These are phyloP conservation scores for Galeruca laticollis DNA, from an alignment of 2,888 invertebrate genomes.

Conservation along the genomic window DNA sequence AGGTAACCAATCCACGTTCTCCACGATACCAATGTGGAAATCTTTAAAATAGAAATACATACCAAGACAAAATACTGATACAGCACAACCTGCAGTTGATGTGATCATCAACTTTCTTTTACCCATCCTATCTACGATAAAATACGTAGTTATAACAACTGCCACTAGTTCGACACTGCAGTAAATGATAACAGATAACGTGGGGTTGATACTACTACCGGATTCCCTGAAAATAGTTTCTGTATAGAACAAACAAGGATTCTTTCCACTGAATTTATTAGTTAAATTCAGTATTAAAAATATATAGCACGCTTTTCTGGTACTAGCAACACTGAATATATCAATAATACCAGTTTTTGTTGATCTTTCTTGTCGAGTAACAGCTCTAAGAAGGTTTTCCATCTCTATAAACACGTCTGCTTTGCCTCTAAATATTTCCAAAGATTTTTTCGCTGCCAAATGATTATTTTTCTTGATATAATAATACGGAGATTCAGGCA, in stretches of 20 bases:
- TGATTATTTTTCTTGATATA: slow-evolving; percentile 65
- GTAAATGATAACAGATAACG: slow-evolving; percentile 71
- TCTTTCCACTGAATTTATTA: slow-evolving; percentile 76
- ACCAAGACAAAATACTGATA: slow-evolving; percentile 64
- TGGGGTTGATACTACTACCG: slow-evolving; percentile 67
- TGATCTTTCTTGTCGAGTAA: slow-evolving; percentile 64
- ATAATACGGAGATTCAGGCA: slow-evolving; percentile 77
- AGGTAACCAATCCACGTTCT: slow-evolving; percentile 67
- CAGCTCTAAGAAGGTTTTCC: slow-evolving; percentile 58
- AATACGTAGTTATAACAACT: slow-evolving; percentile 65
- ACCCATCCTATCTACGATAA: slow-evolving; percentile 75
- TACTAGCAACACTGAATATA: slow-evolving; percentile 70
- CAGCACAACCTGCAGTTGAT: slow-evolving; percentile 67
- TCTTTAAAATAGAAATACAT: slow-evolving; percentile 68
- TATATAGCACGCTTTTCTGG: slow-evolving; percentile 74
- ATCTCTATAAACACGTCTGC: slow-evolving; percentile 68
- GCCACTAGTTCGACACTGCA: slow-evolving; percentile 72
- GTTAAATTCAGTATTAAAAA: slow-evolving; percentile 71
- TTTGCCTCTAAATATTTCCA: slow-evolving; percentile 72
- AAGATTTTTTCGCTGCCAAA: slow-evolving; percentile 68
- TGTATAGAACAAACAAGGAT: slow-evolving; percentile 74
- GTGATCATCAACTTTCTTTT: slow-evolving; percentile 73
- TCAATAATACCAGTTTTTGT: slow-evolving; percentile 68
- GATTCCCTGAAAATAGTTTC: slow-evolving; percentile 72
- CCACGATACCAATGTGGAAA: slow-evolving; percentile 53